Percentiles rank a stretch among this genome's conserved stretches.
phyloP scores from a whole-genome alignment of 2,797 vertebrate genomes.

The Orestias chungarensis region DNA sequence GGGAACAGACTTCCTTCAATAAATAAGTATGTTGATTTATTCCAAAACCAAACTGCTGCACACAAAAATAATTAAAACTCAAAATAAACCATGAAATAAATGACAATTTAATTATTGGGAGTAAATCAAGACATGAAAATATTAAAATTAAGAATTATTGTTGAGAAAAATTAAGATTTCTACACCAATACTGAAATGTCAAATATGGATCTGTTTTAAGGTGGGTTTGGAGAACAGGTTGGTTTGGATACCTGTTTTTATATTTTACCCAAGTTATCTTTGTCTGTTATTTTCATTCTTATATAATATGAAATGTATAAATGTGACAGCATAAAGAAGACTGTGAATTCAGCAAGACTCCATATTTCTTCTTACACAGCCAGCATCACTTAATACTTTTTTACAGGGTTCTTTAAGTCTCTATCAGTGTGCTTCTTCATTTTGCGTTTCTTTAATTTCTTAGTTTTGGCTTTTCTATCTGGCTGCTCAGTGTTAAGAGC shows the following conservation, averaged over 20 bases:
- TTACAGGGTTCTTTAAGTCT: slow-evolving; percentile 33
- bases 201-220: background rate
- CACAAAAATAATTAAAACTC: background rate
- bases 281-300: background rate
- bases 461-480: slow-evolving; percentile 57
- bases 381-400: slow-evolving; percentile 29
- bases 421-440: slow-evolving; percentile 57
- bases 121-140: background rate
- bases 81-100: background rate
- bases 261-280: background rate
- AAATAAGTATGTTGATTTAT: background rate
- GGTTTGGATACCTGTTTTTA: too few relatives aligned
- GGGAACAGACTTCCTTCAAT: background rate
- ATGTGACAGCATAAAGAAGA: background rate
- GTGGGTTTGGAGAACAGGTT: background rate
- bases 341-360: background rate
- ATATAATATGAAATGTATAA: background rate
- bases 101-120: background rate
- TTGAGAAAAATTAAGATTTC: background rate
- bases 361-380: background rate
- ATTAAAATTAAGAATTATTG: background rate
- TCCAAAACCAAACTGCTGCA: background rate
- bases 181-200: background rate
- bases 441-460: slow-evolving; percentile 77
- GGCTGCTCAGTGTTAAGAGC: slow-evolving; percentile 64